Base-by-base conservation (phyloP, 2,113 vertebrate species). In the Phyllopteryx taeniolatus region DNA sequence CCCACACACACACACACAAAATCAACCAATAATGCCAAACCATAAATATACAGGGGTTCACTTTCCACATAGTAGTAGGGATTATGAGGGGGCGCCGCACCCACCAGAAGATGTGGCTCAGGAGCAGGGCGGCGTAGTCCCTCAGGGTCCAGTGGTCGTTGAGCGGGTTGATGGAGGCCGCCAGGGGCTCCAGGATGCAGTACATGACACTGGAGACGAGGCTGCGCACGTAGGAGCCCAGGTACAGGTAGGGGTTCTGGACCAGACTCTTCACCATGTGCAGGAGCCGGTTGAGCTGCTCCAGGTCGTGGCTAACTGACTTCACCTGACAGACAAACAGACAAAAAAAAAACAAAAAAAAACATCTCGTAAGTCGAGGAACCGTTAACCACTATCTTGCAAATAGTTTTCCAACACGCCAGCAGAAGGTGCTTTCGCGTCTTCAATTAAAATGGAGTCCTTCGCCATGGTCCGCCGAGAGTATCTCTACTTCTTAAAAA, bases 91-190 rank as follows among this genome's bases (percentile, higher is more conserved):
- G 44, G 49, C 49, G 15, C 49, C 49, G 7, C 53, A 22, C 81
- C 69, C 83, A 98, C 96, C 96, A 95, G 81, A 96, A 95, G 64
- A 96, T 96, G 85, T 96, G 94, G 77, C 95, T 95, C n/a, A 98
- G 94, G 0, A 98, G 91, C 75, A 96, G 89, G 0, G 96, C 96
- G 0, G 95, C 96, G 0, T 95, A 96, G 79, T 98, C 96, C 0
- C 96, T 83, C 22, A 98, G 91, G 10, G 95, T 96, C 96, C 96
- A 98, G 92, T 98, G 96, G 90, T 97, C 96, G 10, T 98, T 98
- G n/a, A 98, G 92, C 0, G 96, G 96, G 82, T 98, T 98, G 81
- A 98, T 97, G 85, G 96, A 98, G 53, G 96, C 96, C 0, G 96
- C 96, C 66, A 98, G 90, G 0, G 96, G 96, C 89, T 98, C 96